phyloP scores from a whole-genome alignment of 1,140 invertebrate genomes.

The Lethocerus indicus region DNA sequence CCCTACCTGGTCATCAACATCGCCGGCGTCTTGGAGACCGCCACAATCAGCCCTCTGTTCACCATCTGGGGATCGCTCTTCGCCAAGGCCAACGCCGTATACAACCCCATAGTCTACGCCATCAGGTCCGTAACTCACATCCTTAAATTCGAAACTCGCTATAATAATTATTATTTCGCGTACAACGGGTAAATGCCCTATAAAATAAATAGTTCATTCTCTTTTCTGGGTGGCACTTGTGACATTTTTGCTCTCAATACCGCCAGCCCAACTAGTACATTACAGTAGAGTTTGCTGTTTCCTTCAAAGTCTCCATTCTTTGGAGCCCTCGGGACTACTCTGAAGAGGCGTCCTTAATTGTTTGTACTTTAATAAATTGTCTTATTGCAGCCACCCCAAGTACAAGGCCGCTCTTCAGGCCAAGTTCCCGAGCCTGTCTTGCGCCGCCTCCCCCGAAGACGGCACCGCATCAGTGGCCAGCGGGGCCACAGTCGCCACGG shows the following conservation, averaged over 20 bases:
- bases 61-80: constrained; percentile 65
- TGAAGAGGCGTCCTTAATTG: background rate
- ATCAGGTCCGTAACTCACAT: constrained; percentile 37
- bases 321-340: too few species aligned
- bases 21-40: constrained; percentile 47
- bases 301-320: too few species aligned
- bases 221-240: too few species aligned
- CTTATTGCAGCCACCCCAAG: constrained; percentile 46
- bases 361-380: constrained; percentile 6
- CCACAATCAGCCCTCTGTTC: constrained; percentile 46
- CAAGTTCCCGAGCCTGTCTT: constrained; percentile 37
- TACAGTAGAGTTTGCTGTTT: too few species aligned
- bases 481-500: constrained; percentile 16
- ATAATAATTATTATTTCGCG: background rate
- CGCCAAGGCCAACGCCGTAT: constrained; percentile 59
- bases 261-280: too few species aligned
- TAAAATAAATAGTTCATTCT: background rate
- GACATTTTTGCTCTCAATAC: too few species aligned
- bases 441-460: constrained; percentile 12
- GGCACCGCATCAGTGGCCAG: constrained; percentile 12
- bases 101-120: constrained; percentile 69
- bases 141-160: background rate
- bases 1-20: constrained; percentile 68
- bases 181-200: background rate
- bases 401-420: constrained; percentile 49